Evolutionary conservation across 2,888 invertebrate species (phyloP), one percentile per base, ranked within the genome.

Genomic region (Corbicula japonica): DNA sequence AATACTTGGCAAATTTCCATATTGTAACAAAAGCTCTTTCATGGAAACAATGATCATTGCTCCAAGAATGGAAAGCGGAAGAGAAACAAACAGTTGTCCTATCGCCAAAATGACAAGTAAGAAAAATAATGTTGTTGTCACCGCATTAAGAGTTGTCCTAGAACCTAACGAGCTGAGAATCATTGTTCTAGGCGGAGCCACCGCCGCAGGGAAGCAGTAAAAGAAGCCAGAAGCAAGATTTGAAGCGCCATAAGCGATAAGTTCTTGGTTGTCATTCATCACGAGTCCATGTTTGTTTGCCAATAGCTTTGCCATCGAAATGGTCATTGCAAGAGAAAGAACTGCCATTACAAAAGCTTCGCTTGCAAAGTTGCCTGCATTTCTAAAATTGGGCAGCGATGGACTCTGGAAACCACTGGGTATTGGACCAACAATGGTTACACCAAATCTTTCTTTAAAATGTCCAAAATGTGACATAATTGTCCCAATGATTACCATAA

Each of bases 1-100:
- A 84, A 97, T 95, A 83, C 95, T 95, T 26, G 94, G 92, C 0
- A 97, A 94, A 61, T 96, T 96, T 92, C 94, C 86, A 21, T 96
- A 94, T 94, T 97, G 97, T 91, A 95, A 93, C 63, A 94, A 90
- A n/a, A 94, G 87, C 48, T 92, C 89, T 71, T 94, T 92, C 83
- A 94, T 87, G n/a, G 93, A 92, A 15, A 93, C 93, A 28, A 93
- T 89, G 48, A 94, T 94, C 80, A 94, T 94, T 41, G 92, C 91
- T 15, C 93, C 93, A 4, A 94, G 87, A 35, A 93, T 90, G 72
- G 86, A 74, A 38, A 88, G 80, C 0, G 92, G 92, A 4, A 92
- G 85, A 1, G 90, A 81, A 18, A 73, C 71, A 62, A 93, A 91
- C 21, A 92, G 80, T 8, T 85, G 91, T 4, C 90, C 91, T 12